phyloP scores from a whole-genome alignment of 2,797 vertebrate genomes.

The Steatocranus sp. region DNA sequence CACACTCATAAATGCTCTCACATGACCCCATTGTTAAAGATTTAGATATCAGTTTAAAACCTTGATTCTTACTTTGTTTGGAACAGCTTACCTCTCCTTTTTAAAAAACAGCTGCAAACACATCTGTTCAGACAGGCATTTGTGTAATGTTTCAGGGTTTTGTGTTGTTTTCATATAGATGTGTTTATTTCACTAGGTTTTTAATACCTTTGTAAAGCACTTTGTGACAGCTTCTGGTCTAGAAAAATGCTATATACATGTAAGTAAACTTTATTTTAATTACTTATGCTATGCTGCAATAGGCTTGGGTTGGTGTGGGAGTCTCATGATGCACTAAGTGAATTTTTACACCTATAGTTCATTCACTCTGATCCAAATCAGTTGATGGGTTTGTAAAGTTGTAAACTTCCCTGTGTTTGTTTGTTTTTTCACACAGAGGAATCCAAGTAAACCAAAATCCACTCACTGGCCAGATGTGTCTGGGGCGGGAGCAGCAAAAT shows the following conservation, averaged over 20 bases:
- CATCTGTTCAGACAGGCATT: background rate
- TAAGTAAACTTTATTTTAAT: background rate
- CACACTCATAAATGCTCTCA: background rate
- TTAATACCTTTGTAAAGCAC: background rate
- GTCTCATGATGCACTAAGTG: background rate
- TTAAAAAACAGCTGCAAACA: background rate
- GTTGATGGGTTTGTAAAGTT: background rate
- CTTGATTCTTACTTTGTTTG: background rate
- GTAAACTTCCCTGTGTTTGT: background rate
- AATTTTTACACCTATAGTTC: background rate
- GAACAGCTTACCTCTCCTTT: background rate
- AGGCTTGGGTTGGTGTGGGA: background rate
- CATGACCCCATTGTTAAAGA: background rate
- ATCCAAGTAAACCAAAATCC: background rate
- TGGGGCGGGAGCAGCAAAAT: background rate
- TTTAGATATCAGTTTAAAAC: background rate
- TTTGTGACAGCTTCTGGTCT: background rate
- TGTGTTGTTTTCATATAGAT: background rate
- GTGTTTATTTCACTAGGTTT: background rate
- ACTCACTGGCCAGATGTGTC: background rate
- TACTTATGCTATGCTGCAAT: background rate
- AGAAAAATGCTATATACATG: background rate
- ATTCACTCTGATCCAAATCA: background rate
- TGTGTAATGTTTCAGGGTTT: background rate
- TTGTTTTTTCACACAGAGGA: background rate